phyloP scores from a whole-genome alignment of 2,888 invertebrate genomes.

The Cantharis flavilabris region DNA sequence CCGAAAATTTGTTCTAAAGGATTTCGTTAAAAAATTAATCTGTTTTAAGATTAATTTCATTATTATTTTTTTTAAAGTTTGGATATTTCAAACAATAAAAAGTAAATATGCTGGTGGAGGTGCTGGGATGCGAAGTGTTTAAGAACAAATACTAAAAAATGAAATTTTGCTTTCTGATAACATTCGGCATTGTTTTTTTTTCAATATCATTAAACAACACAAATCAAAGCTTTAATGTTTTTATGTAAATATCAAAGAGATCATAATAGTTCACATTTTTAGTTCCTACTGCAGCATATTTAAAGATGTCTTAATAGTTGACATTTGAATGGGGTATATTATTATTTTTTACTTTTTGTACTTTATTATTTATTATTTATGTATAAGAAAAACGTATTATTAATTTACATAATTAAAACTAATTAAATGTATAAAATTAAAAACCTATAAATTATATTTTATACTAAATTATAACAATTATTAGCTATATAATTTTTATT shows the following conservation, averaged over 20 bases:
- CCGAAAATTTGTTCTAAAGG: slow-evolving; percentile 18
- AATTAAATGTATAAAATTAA: neutral
- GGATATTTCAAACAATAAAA: neutral
- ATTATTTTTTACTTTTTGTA: neutral
- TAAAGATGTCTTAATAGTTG: neutral
- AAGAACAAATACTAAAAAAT: neutral
- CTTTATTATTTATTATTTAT: neutral
- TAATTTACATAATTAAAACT: neutral
- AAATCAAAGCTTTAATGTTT: neutral
- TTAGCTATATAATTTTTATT: neutral
- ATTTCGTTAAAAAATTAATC: neutral
- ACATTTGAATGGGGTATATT: neutral
- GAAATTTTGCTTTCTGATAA: neutral
- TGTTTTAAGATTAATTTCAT: neutral
- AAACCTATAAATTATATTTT: neutral
- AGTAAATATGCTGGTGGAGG: neutral
- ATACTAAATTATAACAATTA: neutral
- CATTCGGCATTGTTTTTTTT: neutral
- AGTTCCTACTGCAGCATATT: neutral
- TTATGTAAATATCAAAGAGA: neutral
- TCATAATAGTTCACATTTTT: neutral
- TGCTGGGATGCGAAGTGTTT: neutral
- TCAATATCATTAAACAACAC: no score
- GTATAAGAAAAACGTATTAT: neutral
- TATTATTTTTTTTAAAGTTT: neutral